Percentiles rank a stretch among this genome's conserved stretches.
Evolutionary conservation across 2,888 invertebrate genomes (phyloP).

Genomic region (Macrosiphum euphorbiae): DNA sequence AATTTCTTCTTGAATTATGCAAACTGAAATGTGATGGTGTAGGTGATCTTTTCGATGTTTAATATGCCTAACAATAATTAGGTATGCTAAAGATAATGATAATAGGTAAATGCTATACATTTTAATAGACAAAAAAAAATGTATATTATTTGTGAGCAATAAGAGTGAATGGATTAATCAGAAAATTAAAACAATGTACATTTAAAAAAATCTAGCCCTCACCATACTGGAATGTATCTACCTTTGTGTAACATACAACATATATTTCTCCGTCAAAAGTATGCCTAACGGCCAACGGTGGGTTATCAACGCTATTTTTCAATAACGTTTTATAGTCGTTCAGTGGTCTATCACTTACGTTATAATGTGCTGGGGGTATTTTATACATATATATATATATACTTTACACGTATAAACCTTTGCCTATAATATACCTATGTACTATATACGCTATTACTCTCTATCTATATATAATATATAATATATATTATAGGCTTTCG

Average conservation of each 20-base stretch:
- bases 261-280: background rate
- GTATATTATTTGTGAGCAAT: background rate
- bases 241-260: background rate
- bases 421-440: background rate
- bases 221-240: background rate
- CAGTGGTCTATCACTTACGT: background rate
- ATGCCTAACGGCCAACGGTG: background rate
- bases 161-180: background rate
- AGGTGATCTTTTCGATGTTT: background rate
- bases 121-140: background rate
- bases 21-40: background rate
- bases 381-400: background rate
- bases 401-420: background rate
- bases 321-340: conserved; percentile 50
- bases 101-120: background rate
- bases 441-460: background rate
- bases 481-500: conserved; percentile 1
- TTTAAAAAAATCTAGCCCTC: background rate
- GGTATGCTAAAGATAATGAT: background rate
- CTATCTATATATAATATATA: background rate
- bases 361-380: background rate
- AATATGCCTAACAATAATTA: background rate
- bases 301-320: conserved; percentile 21
- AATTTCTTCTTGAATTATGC: background rate
- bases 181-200: background rate